Evolutionary conservation across 2,888 invertebrate species (phyloP).

Genomic region (Hyppa rectilinea): DNA sequence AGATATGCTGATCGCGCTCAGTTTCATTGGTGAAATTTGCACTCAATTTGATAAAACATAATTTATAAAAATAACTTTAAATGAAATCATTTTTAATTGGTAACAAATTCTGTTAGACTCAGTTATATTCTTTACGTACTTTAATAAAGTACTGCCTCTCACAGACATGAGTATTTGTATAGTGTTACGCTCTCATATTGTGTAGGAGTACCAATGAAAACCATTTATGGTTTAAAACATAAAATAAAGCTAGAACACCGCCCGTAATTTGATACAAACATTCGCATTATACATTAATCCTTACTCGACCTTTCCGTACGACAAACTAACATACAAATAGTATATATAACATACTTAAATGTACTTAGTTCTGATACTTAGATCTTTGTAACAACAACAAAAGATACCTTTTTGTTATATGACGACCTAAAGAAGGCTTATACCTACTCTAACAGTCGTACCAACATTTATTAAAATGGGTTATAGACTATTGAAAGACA

Average conservation of each 20-base stretch:
- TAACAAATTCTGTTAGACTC: neutral
- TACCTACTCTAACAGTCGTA: constrained; percentile 13
- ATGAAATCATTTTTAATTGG: neutral
- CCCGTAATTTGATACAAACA: constrained; percentile 14
- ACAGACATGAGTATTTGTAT: neutral
- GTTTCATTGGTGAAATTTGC: no score
- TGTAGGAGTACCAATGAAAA: constrained; percentile 14
- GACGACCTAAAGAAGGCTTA: constrained; percentile 28
- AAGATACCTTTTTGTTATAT: constrained; percentile 43
- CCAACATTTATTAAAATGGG: constrained; percentile 42
- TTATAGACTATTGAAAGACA: constrained; percentile 38
- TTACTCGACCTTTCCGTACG: constrained; percentile 32
- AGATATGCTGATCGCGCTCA: no score
- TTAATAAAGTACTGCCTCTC: neutral
- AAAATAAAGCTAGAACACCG: constrained; percentile 16
- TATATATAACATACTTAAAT: neutral
- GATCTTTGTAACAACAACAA: constrained; percentile 35
- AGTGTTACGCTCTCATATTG: neutral
- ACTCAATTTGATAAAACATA: no score
- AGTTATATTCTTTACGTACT: neutral
- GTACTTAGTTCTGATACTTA: constrained; percentile 17
- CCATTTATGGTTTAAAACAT: constrained; percentile 27
- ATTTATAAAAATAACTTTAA: neutral
- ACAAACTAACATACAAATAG: constrained; percentile 26
- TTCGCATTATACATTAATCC: constrained; percentile 32